Evolutionary conservation across 2,113 vertebrate species (phyloP), one percentile per base, ranked within the genome.

Genomic region (Hypocryptadius cinnamomeus): DNA sequence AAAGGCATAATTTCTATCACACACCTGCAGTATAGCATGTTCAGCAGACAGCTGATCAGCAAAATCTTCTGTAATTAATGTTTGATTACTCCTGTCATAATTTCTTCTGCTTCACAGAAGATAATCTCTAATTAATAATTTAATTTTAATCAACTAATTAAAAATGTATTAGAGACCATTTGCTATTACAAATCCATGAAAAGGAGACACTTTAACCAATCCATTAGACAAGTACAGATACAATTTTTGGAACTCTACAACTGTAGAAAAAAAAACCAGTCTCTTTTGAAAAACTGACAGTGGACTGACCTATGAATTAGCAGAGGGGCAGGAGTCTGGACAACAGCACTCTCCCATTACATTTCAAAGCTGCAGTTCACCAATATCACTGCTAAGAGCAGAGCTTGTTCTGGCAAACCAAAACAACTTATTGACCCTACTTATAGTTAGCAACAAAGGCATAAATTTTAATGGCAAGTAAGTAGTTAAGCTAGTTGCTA

Each of bases 301-400:
- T 35, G 48, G 79, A 87, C 57, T 60, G 53, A 85, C 20, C 35
- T 63, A 57, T 21, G 33, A 93, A 39, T 59, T 85, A 82, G 56
- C 54, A 89, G 91, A 89, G 59, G 79, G 63, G 54, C 76, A 85
- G 69, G 77, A 85, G 68, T n/a, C 65, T 53, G 91, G 90, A 90
- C 60, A 95, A 81, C 63, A 90, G 85, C 40, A 69, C 53, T 86
- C 79, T 84, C 87, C 79, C 65, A 61, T 60, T 66, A 90, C 76
- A 85, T 72, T 65, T 86, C 51, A 93, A 92, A 95, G 64, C 16
- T 96, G 79, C 44, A 88, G 74, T 79, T 94, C 84, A 94, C 93
- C 92, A 95, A 42, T 82, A 90, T 44, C 66, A 90, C 54, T 85
- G 81, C 48, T 94, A 96, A 96, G 57, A 95, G 84, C n/a, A 80